These are phyloP conservation scores for Sebastes miniatus DNA, from an alignment of 2,797 vertebrate species.

Conservation along the genomic window DNA sequence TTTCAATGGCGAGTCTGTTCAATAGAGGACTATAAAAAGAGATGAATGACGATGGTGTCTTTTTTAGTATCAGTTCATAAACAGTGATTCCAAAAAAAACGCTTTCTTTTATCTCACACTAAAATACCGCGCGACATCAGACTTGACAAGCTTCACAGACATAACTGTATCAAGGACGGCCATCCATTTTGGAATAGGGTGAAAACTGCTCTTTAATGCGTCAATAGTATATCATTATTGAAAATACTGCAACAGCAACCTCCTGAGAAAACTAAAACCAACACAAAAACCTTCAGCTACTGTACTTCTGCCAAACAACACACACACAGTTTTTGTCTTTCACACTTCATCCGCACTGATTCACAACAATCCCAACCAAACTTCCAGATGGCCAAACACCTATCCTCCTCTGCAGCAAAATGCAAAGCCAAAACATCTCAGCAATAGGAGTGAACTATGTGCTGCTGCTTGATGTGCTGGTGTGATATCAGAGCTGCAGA, in stretches of 20 bases:
- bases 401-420: slow-evolving; percentile 54
- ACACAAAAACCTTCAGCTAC: slow-evolving; percentile 4
- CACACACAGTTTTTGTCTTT: background rate
- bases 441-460: slow-evolving; percentile 42
- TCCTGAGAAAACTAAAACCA: slow-evolving; percentile 10
- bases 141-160: slow-evolving; percentile 1
- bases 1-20: background rate
- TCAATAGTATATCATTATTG: background rate
- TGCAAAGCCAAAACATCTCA: slow-evolving; percentile 25
- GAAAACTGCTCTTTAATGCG: background rate
- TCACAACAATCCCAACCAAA: slow-evolving; percentile 23
- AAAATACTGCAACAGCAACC: slow-evolving; percentile 6
- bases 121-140: slow-evolving; percentile 3
- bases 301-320: background rate
- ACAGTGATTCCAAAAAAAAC: slow-evolving; percentile 6
- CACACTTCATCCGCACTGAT: slow-evolving; percentile 3
- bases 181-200: background rate
- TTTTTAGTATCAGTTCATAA: slow-evolving; percentile 24
- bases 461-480: slow-evolving; percentile 50
- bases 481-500: slow-evolving; percentile 53
- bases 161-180: slow-evolving; percentile 14
- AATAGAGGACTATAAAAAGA: slow-evolving; percentile 43
- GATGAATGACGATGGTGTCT: background rate
- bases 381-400: slow-evolving; percentile 18
- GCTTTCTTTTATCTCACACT: slow-evolving; percentile 6